phyloP scores from a whole-genome alignment of 1,140 invertebrate species.

The Drosophila mayri region DNA sequence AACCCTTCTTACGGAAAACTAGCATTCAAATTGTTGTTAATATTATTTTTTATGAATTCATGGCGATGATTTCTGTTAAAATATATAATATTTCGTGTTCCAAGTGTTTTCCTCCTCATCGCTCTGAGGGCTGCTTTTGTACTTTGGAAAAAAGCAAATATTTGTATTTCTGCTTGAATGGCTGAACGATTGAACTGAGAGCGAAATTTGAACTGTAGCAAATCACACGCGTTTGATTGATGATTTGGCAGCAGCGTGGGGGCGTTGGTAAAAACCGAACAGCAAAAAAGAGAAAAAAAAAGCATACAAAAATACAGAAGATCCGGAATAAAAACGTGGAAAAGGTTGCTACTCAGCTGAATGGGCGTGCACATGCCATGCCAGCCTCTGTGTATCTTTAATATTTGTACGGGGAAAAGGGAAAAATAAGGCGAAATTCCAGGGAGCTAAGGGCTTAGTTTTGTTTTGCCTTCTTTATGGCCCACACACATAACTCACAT shows the following conservation, averaged over 20 bases:
- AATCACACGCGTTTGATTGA: constrained; percentile 82
- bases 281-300: constrained; percentile 4
- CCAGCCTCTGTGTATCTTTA: constrained; percentile 41
- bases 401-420: constrained; percentile 55
- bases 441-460: constrained; percentile 38
- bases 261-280: constrained; percentile 27
- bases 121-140: constrained; percentile 51
- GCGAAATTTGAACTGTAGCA: constrained; percentile 82
- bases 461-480: constrained; percentile 47
- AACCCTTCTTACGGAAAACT: not conserved
- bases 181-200: constrained; percentile 79
- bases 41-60: not conserved
- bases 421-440: constrained; percentile 20
- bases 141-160: constrained; percentile 78
- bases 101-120: constrained; percentile 1
- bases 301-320: constrained; percentile 10
- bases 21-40: not conserved
- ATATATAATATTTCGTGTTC: not conserved
- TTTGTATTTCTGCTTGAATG: constrained; percentile 80
- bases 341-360: constrained; percentile 50
- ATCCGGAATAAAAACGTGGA: constrained; percentile 29
- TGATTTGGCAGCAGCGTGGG: constrained; percentile 66
- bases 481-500: constrained; percentile 55
- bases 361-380: constrained; percentile 53
- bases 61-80: not conserved